Evolutionary conservation across 2,888 invertebrate genomes (phyloP), one percentile per base, ranked within the genome.

Genomic region (Patella depressa): DNA sequence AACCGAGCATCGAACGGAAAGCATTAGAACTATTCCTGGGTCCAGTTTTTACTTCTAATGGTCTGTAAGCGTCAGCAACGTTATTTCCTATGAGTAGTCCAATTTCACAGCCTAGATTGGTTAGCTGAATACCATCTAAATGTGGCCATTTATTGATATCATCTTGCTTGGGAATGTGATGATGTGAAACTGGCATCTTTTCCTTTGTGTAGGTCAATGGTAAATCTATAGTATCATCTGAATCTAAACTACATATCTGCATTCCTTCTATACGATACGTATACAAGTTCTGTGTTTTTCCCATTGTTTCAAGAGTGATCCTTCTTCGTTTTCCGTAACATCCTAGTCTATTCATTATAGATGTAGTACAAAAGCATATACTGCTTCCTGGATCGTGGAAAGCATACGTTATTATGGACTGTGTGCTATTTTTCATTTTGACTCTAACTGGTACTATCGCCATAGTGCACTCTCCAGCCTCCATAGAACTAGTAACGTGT

Each of bases 381-480:
- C 29, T 78, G 71, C 74, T 75, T 15, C 78, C 75, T 12, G 74
- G 53, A 57, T 78, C 78, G 7, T 75, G 57, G 53, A 78, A 78
- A 11, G 78, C 78, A 71, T 78, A 75, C 14, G 75, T 75, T 34
- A 53, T 45, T 9, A 71, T 57, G 11, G 71, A 12, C 53, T 53
- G 19, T 14, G 15, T 59, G 15, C 72, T 54, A 19, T 74, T 69
- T 24, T 72, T 72, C 72, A 65, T 19, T 53, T 53, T 71, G 15
- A 78, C 59, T 24, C 24, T 71, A 9, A 78, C 79, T n/a, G 79
- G 76, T 11, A 79, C 54, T 17, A 79, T 79, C 3, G 76, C 57
- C 79, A 79, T 77, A 34, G 76, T 77, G 19, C 53, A 57, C 65
- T 65, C 19, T 19, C 65, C 65, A 34, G 34, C 34, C 34, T 34